Conservation (phyloP, 2,113 vertebrate species). For the Otocyon megalotis region DNA sequence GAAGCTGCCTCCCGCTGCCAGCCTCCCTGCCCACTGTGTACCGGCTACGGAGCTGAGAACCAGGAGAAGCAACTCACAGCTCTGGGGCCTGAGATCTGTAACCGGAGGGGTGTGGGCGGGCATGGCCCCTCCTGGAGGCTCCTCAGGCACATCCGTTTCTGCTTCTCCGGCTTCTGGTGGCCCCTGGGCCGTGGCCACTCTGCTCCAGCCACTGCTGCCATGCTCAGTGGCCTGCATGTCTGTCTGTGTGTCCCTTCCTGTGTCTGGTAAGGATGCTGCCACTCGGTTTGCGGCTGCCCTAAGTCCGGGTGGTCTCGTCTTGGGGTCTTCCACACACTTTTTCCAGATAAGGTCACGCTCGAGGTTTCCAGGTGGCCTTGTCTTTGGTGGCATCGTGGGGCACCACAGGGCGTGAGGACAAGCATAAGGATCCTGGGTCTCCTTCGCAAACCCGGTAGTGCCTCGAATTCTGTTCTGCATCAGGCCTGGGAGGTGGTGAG, state of each 20-base stretch:
- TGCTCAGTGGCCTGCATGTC: neutral
- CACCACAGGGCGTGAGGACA: neutral
- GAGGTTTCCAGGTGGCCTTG: neutral
- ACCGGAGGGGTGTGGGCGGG: too few species aligned
- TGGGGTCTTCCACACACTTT: neutral
- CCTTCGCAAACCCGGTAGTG: rapidly evolving
- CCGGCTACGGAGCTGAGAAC: too few species aligned
- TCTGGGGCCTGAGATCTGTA: neutral
- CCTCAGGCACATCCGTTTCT: neutral
- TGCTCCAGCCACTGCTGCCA: neutral
- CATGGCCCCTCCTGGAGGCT: neutral
- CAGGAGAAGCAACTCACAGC: too few species aligned
- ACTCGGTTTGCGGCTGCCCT: neutral
- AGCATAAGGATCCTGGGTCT: rapidly evolving
- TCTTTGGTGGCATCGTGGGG: neutral
- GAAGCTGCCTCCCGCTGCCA: too few species aligned
- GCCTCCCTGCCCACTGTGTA: too few species aligned
- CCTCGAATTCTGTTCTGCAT: neutral
- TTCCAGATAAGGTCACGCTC: neutral
- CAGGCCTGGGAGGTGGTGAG: neutral
- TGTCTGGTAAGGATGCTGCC: neutral
- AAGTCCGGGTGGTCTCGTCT: neutral
- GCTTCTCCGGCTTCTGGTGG: neutral
- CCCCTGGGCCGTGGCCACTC: neutral
- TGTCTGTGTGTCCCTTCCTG: neutral